Evolutionary conservation across 2,797 vertebrate species (phyloP).

Genomic region (Hapalemur alaotrensis): DNA sequence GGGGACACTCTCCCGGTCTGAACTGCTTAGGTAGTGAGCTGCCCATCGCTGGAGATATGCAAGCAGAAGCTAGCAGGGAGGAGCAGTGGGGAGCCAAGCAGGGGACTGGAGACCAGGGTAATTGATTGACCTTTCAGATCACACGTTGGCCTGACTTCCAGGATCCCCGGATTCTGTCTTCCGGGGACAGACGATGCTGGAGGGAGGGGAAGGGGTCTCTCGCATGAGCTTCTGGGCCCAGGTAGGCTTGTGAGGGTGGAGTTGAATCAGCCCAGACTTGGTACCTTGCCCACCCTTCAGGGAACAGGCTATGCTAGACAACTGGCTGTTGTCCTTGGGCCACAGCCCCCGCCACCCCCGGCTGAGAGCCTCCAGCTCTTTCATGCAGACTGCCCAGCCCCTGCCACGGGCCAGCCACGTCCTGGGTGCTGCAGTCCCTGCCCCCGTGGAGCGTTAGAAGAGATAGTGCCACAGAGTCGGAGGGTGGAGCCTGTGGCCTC

Average conservation of each 20-base stretch:
- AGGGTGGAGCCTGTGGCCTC: neutral
- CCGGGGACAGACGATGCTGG: neutral
- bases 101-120: neutral
- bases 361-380: accelerated
- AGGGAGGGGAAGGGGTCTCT: neutral
- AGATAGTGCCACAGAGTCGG: neutral
- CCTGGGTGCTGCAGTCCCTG: neutral
- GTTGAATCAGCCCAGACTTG: neutral
- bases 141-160: neutral
- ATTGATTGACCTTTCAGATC: neutral
- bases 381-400: accelerated
- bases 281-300: neutral
- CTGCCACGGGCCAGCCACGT: accelerated
- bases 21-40: neutral
- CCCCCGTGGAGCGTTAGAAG: accelerated
- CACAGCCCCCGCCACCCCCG: neutral
- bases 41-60: accelerated
- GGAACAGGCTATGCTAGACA: no score
- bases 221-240: neutral
- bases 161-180: neutral
- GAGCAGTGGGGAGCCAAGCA: neutral
- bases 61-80: neutral
- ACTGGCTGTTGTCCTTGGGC: neutral
- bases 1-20: accelerated
- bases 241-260: neutral